Conservation (phyloP, 2,888 invertebrate species). For the Selenia dentaria region DNA sequence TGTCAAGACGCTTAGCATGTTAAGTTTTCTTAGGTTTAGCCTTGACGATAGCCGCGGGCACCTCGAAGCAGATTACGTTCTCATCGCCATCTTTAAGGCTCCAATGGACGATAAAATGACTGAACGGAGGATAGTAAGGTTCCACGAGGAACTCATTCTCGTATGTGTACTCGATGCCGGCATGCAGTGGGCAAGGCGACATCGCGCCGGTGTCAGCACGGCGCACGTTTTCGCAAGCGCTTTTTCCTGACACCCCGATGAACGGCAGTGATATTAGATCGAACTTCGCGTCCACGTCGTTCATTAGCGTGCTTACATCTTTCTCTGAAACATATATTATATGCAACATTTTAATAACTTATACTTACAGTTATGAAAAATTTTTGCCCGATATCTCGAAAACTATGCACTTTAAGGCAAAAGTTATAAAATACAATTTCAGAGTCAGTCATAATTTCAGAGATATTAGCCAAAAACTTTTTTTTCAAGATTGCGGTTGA, state of each 20-base stretch:
- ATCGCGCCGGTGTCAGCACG: slow-evolving; percentile 61
- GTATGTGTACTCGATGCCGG: slow-evolving; percentile 87
- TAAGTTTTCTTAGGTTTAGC: neutral
- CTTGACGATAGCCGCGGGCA: slow-evolving; percentile 70
- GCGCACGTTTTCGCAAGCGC: slow-evolving; percentile 78
- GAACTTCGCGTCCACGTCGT: slow-evolving; percentile 51
- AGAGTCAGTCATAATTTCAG: no score
- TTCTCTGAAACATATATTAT: neutral
- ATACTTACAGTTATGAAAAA: no score
- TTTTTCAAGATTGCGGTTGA: no score
- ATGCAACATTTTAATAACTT: no score
- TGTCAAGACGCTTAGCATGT: no score
- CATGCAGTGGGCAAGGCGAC: slow-evolving; percentile 87
- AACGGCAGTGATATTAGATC: neutral
- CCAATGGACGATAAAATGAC: slow-evolving; percentile 85
- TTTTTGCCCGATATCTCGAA: no score
- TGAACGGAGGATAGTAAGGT: slow-evolving; percentile 69
- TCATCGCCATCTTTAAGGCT: slow-evolving; percentile 74
- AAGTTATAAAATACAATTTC: no score
- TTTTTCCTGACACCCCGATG: slow-evolving; percentile 23
- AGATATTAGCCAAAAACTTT: no score
- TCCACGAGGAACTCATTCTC: slow-evolving; percentile 82
- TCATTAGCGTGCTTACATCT: slow-evolving; percentile 48
- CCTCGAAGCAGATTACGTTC: slow-evolving; percentile 86
- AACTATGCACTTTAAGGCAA: no score